These are phyloP conservation scores for Podarcis siculus DNA, from an alignment of 2,797 vertebrate genomes.

Conservation along the genomic window DNA sequence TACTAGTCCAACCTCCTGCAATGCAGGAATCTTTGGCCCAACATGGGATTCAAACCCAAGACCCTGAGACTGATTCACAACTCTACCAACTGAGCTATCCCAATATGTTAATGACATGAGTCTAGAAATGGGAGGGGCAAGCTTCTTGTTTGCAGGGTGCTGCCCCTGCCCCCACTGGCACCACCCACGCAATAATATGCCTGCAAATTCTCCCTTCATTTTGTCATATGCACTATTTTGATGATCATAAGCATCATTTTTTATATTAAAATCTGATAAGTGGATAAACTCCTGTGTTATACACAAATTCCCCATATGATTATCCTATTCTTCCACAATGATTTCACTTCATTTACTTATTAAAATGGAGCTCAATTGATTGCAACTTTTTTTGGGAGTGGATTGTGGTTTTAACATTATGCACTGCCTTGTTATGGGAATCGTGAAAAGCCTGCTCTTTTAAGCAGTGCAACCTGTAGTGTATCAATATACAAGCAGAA, in stretches of 20 bases:
- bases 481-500: not conserved
- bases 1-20: no score
- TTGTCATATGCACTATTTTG: not conserved
- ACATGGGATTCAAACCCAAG: no score
- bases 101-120: no score
- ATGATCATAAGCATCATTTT: not conserved
- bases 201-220: not conserved
- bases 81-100: no score
- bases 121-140: no score
- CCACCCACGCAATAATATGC: no score
- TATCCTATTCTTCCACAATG: not conserved
- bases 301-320: not conserved
- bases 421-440: not conserved
- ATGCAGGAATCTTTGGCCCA: no score
- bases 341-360: not conserved
- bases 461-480: not conserved
- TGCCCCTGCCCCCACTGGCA: no score
- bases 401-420: not conserved
- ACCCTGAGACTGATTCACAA: no score
- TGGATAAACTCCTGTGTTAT: no score
- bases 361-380: constrained; percentile 1
- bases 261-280: not conserved
- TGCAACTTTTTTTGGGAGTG: not conserved
- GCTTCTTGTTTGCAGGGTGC: no score
- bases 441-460: not conserved